These are phyloP conservation scores for Athripsodes cinereus DNA, from an alignment of 2,888 invertebrate species.

Conservation along the genomic window DNA sequence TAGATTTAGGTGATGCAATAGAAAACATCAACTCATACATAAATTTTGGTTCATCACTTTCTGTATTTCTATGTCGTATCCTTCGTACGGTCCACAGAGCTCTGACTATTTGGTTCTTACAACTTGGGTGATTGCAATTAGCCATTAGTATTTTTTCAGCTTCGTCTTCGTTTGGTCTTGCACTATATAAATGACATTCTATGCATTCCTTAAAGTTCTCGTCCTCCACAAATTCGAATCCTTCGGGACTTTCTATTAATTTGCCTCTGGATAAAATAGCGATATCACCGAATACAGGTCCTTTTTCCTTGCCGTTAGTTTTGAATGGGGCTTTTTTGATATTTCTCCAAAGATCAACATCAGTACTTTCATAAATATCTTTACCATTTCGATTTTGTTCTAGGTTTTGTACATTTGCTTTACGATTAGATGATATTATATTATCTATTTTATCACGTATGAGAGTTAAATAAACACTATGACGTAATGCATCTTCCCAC, in stretches of 20 bases:
- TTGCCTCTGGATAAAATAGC: constrained; percentile 59
- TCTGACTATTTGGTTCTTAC: constrained; percentile 49
- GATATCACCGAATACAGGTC: constrained; percentile 56
- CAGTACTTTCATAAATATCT: constrained; percentile 35
- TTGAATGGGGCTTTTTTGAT: constrained; percentile 46
- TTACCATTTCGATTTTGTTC: background rate
- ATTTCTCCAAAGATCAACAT: constrained; percentile 47
- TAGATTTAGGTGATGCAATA: constrained; percentile 50
- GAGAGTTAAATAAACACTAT: constrained; percentile 61
- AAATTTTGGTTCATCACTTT: constrained; percentile 43
- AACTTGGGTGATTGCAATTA: constrained; percentile 33
- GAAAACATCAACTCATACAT: constrained; percentile 64
- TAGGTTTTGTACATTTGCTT: constrained; percentile 6
- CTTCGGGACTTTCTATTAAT: constrained; percentile 45
- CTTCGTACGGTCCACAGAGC: constrained; percentile 67
- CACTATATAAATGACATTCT: constrained; percentile 25
- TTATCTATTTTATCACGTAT: constrained; percentile 51
- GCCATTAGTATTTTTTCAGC: constrained; percentile 21
- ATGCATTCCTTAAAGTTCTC: constrained; percentile 29
- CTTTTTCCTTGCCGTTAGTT: constrained; percentile 36
- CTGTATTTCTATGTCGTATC: constrained; percentile 60
- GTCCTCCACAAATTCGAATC: constrained; percentile 53
- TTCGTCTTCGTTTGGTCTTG: constrained; percentile 24
- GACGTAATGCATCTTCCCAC: constrained; percentile 64
- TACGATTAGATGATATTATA: constrained; percentile 37